These are phyloP conservation scores for Lycocorax pyrrhopterus DNA, from an alignment of 2,113 vertebrate species.

Conservation along the genomic window DNA sequence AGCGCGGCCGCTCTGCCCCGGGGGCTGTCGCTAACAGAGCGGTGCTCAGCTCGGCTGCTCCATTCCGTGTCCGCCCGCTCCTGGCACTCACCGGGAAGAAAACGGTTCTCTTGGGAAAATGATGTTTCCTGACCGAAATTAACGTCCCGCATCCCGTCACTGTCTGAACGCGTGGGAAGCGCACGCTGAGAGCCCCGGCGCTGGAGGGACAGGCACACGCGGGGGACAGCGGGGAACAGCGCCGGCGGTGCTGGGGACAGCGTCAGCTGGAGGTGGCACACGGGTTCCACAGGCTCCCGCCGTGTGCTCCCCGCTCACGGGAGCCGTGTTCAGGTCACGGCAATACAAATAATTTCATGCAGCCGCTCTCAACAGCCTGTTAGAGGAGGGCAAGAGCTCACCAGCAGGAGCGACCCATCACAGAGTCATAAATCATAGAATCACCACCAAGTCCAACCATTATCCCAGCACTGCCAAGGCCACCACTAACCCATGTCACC, in stretches of 20 bases:
- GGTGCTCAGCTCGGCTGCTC: not conserved
- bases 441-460: not conserved
- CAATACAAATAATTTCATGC: accelerated
- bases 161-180: accelerated
- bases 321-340: accelerated
- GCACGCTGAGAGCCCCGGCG: not conserved
- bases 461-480: not conserved
- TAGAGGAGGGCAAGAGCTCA: not conserved
- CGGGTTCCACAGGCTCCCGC: not conserved
- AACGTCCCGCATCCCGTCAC: not conserved
- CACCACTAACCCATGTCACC: too few relatives aligned
- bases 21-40: not conserved
- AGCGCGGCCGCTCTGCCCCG: not conserved
- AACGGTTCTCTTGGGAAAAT: not conserved
- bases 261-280: not conserved
- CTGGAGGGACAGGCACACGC: accelerated
- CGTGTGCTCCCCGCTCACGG: accelerated
- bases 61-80: not conserved
- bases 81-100: not conserved
- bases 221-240: not conserved
- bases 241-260: not conserved
- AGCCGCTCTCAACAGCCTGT: not conserved
- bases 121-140: not conserved
- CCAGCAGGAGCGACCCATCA: not conserved
- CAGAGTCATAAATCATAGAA: not conserved